phyloP scores from a whole-genome alignment of 2,797 vertebrate species.

The Manis crassicaudata region DNA sequence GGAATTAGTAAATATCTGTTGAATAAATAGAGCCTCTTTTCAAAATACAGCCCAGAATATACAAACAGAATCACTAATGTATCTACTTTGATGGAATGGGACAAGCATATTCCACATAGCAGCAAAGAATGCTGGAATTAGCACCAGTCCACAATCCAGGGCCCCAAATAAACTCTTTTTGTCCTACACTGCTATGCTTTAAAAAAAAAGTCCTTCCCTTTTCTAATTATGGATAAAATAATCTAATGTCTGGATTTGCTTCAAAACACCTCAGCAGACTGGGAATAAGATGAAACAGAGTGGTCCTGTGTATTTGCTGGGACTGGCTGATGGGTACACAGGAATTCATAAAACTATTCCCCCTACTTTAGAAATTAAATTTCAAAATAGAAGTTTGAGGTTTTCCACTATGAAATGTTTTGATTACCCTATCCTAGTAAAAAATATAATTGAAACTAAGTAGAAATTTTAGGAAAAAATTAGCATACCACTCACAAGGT shows the following conservation, averaged over 20 bases:
- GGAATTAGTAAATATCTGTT: background rate
- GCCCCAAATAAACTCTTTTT: background rate
- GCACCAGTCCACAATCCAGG: background rate
- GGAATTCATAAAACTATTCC: background rate
- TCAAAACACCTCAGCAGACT: background rate
- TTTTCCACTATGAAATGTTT: background rate
- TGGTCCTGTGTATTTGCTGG: accelerated
- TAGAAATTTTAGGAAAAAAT: background rate
- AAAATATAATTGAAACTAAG: background rate
- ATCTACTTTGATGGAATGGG: no score
- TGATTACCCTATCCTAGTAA: background rate
- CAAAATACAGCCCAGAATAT: background rate
- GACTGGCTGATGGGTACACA: background rate
- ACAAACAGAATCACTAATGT: background rate
- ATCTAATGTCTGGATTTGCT: background rate
- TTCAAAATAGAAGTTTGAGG: background rate
- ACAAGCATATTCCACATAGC: background rate
- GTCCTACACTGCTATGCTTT: background rate
- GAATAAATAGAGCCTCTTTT: background rate
- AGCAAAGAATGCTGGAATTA: background rate
- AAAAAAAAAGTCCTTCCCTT: background rate
- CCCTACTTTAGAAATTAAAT: background rate
- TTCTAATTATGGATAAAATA: background rate
- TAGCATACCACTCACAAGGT: background rate
- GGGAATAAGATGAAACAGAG: background rate